Base-by-base conservation (phyloP, 30 jellyfish, hydroid and myxozoan genomes). In the Cassiopea andromeda region DNA sequence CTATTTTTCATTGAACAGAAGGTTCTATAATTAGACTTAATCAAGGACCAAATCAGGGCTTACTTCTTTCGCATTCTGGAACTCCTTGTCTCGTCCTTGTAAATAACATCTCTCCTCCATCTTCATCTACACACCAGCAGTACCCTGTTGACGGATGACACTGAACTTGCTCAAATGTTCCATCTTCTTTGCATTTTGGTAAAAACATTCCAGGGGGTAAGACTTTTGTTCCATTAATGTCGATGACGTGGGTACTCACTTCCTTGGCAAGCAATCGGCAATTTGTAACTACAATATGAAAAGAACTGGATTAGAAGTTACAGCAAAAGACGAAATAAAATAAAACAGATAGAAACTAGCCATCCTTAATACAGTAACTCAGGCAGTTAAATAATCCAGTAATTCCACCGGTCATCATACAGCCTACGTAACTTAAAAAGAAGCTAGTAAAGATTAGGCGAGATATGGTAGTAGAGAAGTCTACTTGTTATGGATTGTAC, bases 91-190 rank as follows among this genome's bases (percentile, higher is more conserved):
- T 60, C 17, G 69, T 75, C 58, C 66, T 61, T 27, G 97, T 81
- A 71, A 46, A 38, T 38, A 60, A 16, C 15, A 81, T 57, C 80
- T 90, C 92, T 2, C 5, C 77, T 14, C 97, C 97, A 18, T 73
- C 73, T 38, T 72, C 69, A 76, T 90, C 86, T 1, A 90, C 97
- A 71, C 97, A 90, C 89, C 91, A 90, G 67, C 97, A 90, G 67
- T 48, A 81, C 2, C 97, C 97, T 18, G 92, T 90, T 10, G 97
- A 82, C 1, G 87, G 87, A 75, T 90, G 89, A 44, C 97, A 90
- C 69, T 90, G 97, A 9, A 82, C 70, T 13, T 14, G 46, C 60
- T n/a, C 75, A 54, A 81, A 90, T 38, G 64, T 68, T 17, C 97
- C 97, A 54, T 73, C 83, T 19, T 81, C 91, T 16, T 50, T 89